Evolutionary conservation across 2,113 vertebrate genomes (phyloP), one percentile per base, ranked within the genome.

Genomic region (Chiloscyllium plagiosum): DNA sequence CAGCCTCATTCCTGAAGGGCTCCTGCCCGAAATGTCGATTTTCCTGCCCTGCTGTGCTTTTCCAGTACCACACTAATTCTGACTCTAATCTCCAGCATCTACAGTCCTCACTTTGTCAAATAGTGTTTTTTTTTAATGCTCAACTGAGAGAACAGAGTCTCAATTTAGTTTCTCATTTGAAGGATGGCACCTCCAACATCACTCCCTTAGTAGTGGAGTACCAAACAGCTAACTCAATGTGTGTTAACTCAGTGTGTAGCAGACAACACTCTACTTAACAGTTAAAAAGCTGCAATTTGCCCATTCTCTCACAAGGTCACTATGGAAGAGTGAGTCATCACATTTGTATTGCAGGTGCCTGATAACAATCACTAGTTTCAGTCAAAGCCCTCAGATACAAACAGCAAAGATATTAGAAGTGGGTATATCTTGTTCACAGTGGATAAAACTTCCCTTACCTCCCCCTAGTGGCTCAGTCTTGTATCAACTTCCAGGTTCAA

Each of bases 331-430:
- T 66, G 33, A 22, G 61, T n/a, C 89, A 42, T 68, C 61, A 12
- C 8, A 6, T 93, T 61, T 42, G n/a, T 66, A 68, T 68, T 93
- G 61, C 89, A 90, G 26, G 26, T 29, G 66, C 33, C 33, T 93
- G 89, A 68, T 93, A 93, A 93, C 61, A 66, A 93, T 68, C 61
- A 93, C 33, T 42, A 93, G 89, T 33, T 68, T 93, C 33, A 93
- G 61, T 93, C 33, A 93, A 93, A 93, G 61, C 89, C 61, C 19
- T 93, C 89, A 68, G 89, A 66, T 93, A 68, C 19, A 68, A 68
- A 65, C 2, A 65, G 61, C 66, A 61, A 5, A 66, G 33, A 66
- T 33, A 93, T 93, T 93, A 93, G 61, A 68, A 68, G 89, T 37
- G 61, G 33, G 20, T 65, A 42, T 2, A 93, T 66, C 15, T 66